Base-by-base conservation (phyloP, 2,797 vertebrate genomes). In the Gallirallus australis region DNA sequence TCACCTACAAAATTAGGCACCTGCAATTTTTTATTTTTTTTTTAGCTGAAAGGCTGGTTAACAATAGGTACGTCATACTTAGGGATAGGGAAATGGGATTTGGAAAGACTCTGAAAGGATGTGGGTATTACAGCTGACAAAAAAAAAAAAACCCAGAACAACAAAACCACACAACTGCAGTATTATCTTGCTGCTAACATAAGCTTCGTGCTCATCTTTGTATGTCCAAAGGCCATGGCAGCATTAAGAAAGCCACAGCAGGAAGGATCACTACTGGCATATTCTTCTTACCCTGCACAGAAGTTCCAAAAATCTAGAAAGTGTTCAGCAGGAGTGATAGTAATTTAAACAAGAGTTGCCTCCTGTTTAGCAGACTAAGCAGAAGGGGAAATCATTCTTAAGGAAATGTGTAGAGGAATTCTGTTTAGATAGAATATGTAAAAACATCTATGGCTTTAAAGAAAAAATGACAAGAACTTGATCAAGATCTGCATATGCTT, bases 1-100 rank as follows among this genome's bases (percentile, higher is more conserved):
- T 95, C 96, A 96, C 59, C 33, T 66, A 76, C 31, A 84, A 79
- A 93, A 91, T 57, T n/a, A 90, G 80, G 70, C 39, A 95, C 80
- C 56, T 57, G 59, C 28, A 33, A 23, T 37, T 37, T 37, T 37
- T 48, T 70, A 3, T 28, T 30, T 4, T 50, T 35, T 71, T 86
- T 69, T 6, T 66, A 78, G 47, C 21, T 80, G 33, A 21, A 88
- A 68, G 18, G 35, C 57, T 47, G 37, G 20, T 85, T 76, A 94
- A 70, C 61, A 90, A 90, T 12, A 79, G 59, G 35, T 33, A 79
- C 76, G 70, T 71, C 79, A 81, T 48, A 56, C 30, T 21, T 61
- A 20, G 15, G 35, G 59, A 91, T 1, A 66, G 23, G 48, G 72
- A 79, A 86, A 82, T 27, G 27, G n/a, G 50, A 75, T 72, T 33